Percentiles rank a stretch among this genome's conserved stretches.
phyloP scores from a whole-genome alignment of 2,113 vertebrate genomes.

The Hypanus sabinus region DNA sequence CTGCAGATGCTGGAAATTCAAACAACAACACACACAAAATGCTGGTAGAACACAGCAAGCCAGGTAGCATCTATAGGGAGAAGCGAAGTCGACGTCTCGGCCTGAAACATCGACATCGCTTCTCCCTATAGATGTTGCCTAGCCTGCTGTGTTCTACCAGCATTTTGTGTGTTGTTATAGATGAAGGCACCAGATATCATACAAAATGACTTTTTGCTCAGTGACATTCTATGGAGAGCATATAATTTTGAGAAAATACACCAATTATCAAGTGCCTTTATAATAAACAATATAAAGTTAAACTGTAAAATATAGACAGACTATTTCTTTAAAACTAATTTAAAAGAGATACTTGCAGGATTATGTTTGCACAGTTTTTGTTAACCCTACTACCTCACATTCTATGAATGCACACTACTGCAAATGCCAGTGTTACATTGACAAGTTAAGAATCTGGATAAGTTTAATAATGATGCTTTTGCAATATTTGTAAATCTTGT shows the following conservation, averaged over 20 bases:
- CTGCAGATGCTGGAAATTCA: too few relatives aligned
- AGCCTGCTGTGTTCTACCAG: too few relatives aligned
- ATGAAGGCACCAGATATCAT: neutral
- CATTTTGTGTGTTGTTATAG: too few relatives aligned
- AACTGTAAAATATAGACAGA: neutral
- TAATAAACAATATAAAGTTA: neutral
- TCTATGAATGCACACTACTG: neutral
- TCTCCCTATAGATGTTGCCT: too few relatives aligned
- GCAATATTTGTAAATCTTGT: neutral
- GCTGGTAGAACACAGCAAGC: too few relatives aligned
- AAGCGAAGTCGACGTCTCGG: too few relatives aligned
- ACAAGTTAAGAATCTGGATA: neutral
- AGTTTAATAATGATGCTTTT: neutral
- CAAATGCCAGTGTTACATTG: too few relatives aligned
- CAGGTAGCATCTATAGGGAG: too few relatives aligned
- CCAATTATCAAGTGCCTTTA: neutral
- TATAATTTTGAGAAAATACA: conserved; percentile 11
- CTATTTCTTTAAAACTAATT: neutral
- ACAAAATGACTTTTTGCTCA: conserved; percentile 21
- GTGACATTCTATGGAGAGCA: neutral
- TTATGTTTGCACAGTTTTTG: neutral
- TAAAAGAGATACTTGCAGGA: neutral
- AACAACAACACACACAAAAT: too few relatives aligned
- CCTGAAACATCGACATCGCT: too few relatives aligned
- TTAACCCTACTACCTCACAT: neutral